Evolutionary conservation across 2,797 vertebrate genomes (phyloP).

Genomic region (Pseudotriccus pelzelni): DNA sequence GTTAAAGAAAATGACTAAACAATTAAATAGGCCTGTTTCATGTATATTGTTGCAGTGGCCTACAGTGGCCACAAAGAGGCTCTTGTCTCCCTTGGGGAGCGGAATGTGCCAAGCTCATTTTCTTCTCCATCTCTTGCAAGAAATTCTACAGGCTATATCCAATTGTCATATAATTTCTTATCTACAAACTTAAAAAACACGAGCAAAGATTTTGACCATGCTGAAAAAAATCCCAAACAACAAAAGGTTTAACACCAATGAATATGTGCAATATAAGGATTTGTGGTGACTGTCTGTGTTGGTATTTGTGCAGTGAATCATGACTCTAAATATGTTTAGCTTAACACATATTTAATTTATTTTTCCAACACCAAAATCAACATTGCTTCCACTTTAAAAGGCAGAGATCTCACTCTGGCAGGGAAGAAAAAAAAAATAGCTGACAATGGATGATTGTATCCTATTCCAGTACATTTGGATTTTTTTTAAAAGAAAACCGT

Average conservation of each 20-base stretch:
- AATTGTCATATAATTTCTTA: background rate
- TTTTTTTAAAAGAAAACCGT: background rate
- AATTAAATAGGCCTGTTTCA: background rate
- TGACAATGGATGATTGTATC: background rate
- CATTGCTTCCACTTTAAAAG: background rate
- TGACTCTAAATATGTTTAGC: background rate
- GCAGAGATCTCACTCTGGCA: background rate
- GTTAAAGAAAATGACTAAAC: background rate
- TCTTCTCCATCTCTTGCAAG: background rate
- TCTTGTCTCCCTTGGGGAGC: background rate
- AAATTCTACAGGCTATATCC: background rate
- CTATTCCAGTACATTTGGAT: background rate
- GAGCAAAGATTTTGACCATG: background rate
- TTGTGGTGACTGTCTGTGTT: background rate
- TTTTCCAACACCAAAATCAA: background rate
- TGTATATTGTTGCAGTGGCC: background rate
- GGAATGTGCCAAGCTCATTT: background rate
- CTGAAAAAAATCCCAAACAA: too few relatives aligned
- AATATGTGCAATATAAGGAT: background rate
- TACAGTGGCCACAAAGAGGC: background rate
- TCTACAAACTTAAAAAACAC: background rate
- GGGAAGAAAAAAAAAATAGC: background rate
- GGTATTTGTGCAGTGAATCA: background rate
- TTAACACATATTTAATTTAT: background rate
- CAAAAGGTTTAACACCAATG: background rate